Evolutionary conservation across 2,113 vertebrate genomes (phyloP).

Genomic region (Protomyctophum bolini): DNA sequence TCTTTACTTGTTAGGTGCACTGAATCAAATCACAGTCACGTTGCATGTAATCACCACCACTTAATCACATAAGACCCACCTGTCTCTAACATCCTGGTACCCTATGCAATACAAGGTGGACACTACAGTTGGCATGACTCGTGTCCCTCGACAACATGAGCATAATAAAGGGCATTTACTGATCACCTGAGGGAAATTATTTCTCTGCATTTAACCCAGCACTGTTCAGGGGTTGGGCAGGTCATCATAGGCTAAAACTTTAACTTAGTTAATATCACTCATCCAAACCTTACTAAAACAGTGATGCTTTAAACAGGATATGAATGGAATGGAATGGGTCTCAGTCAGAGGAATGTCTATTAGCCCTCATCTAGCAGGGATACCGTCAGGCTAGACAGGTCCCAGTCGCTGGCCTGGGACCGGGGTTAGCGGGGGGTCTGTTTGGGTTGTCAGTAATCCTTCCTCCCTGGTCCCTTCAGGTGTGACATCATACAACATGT

Average conservation of each 20-base stretch:
- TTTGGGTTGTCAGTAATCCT: constrained; percentile 63
- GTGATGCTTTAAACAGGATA: constrained; percentile 24
- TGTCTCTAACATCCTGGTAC: too few relatives aligned
- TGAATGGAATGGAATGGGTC: constrained; percentile 8
- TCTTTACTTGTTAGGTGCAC: too few relatives aligned
- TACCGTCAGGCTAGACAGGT: constrained; percentile 1
- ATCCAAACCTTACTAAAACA: neutral
- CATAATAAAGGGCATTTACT: neutral
- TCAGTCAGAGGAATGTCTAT: constrained; percentile 23
- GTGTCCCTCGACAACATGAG: neutral
- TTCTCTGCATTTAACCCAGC: neutral
- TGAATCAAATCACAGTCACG: too few relatives aligned
- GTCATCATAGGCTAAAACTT: too few relatives aligned
- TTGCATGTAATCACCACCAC: too few relatives aligned
- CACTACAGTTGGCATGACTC: neutral
- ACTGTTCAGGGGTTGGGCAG: neutral
- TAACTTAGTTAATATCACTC: too few relatives aligned
- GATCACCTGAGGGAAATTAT: neutral
- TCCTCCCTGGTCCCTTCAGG: constrained; percentile 33
- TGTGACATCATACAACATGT: constrained; percentile 54
- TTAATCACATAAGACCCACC: too few relatives aligned
- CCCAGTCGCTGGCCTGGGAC: constrained; percentile 18
- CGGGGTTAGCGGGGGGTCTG: constrained; percentile 47
- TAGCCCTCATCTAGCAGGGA: constrained; percentile 17
- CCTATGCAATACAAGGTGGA: too few relatives aligned